Percentiles rank a stretch among this genome's conserved stretches.
Conservation (phyloP, 2,797 vertebrate genomes). For the Anas acuta region DNA sequence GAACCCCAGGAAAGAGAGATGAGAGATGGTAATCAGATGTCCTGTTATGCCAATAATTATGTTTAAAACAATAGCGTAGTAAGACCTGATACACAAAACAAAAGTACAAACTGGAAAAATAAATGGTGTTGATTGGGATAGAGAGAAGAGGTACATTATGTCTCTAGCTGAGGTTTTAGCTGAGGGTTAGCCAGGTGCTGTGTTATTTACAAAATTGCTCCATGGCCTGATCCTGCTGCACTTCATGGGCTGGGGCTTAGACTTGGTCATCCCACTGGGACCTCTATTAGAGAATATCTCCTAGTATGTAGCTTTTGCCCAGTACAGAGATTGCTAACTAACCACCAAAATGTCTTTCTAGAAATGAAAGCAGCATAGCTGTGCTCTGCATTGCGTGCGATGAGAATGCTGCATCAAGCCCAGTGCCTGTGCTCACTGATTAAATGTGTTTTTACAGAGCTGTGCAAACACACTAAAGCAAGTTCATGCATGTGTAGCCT, state of each 20-base stretch:
- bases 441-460: background rate
- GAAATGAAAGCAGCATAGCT: background rate
- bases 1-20: background rate
- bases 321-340: background rate
- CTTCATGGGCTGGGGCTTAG: background rate
- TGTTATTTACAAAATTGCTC: background rate
- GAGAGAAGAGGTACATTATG: fast-evolving
- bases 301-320: background rate
- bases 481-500: background rate
- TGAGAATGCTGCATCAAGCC: fast-evolving
- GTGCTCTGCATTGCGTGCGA: background rate
- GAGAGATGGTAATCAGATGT: background rate
- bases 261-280: background rate
- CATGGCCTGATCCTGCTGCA: background rate
- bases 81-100: background rate
- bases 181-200: background rate
- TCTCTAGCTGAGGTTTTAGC: background rate
- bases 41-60: background rate
- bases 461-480: fast-evolving
- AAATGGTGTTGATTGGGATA: background rate
- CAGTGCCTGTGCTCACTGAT: background rate
- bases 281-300: background rate
- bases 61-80: background rate
- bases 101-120: background rate
- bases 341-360: too few species aligned